phyloP scores from a whole-genome alignment of 92 coral and sea anemone species.

The Umimayanthus kanabou region DNA sequence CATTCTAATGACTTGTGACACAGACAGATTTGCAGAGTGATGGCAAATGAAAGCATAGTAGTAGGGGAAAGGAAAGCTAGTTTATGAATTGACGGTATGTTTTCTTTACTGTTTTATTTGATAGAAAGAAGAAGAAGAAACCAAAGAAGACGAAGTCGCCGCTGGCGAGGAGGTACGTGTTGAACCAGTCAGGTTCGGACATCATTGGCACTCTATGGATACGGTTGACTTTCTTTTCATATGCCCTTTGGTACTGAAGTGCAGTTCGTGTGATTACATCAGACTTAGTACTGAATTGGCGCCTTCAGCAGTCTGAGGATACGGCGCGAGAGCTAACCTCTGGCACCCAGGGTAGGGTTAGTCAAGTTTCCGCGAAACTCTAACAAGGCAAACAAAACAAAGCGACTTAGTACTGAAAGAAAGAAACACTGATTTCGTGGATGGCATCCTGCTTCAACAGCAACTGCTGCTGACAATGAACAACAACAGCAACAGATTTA shows the following conservation, averaged over 20 bases:
- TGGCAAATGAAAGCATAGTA: too few species aligned
- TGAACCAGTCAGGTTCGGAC: too few species aligned
- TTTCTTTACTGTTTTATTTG: neutral
- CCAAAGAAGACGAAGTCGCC: conserved; percentile 28
- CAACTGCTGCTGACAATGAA: too few species aligned
- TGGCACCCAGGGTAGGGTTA: too few species aligned
- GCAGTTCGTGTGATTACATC: too few species aligned
- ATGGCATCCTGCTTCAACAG: neutral
- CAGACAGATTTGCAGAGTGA: too few species aligned
- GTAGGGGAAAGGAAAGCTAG: neutral
- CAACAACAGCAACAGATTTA: neutral
- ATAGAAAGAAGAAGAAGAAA: conserved; percentile 23
- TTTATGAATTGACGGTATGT: neutral
- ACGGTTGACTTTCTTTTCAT: neutral
- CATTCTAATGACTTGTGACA: too few species aligned
- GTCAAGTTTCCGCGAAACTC: neutral
- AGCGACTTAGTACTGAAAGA: neutral
- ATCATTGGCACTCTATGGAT: neutral
- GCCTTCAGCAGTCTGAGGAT: too few species aligned
- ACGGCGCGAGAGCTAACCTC: too few species aligned
- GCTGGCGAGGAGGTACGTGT: conserved; percentile 24
- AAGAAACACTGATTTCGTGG: neutral
- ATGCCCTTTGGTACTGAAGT: neutral
- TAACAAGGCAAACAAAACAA: neutral
- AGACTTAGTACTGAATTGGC: too few species aligned